Conservation (phyloP, 2,797 vertebrate species). For the Xiphophorus birchmanni region DNA sequence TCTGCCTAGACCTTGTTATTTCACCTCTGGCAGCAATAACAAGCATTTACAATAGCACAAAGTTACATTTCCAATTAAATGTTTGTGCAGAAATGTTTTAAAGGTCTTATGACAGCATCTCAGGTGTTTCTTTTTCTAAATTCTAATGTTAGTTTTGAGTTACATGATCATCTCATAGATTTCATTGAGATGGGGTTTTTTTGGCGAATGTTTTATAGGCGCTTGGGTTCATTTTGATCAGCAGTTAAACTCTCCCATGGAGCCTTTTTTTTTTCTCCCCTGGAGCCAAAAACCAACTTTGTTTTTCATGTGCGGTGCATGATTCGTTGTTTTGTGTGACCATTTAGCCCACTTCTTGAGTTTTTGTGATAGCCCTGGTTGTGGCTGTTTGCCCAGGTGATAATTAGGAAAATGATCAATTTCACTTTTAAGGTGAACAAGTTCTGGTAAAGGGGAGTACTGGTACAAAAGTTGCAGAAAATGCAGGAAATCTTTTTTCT, state of each 20-base stretch:
- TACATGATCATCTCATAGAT: background rate
- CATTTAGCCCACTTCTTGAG: background rate
- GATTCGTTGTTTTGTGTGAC: background rate
- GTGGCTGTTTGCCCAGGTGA: too few species aligned
- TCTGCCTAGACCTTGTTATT: background rate
- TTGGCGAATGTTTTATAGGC: background rate
- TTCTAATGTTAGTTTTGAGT: background rate
- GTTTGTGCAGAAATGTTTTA: background rate
- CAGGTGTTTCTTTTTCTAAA: background rate
- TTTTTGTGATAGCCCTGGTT: background rate
- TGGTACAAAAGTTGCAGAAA: too few species aligned
- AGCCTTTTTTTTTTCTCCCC: background rate
- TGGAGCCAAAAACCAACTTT: background rate
- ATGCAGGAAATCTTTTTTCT: too few species aligned
- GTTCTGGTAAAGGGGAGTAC: too few species aligned
- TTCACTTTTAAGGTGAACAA: too few species aligned
- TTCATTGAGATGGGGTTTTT: background rate
- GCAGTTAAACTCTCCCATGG: background rate
- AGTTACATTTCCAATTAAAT: background rate
- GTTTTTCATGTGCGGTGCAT: background rate
- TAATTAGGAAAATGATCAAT: too few species aligned
- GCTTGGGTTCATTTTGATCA: background rate
- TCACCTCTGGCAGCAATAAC: too few species aligned
- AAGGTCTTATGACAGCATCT: background rate
- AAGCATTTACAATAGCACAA: too few species aligned